Evolutionary conservation across 2,797 vertebrate genomes (phyloP), one percentile per base, ranked within the genome.

Genomic region (Brachyalestes nurse): DNA sequence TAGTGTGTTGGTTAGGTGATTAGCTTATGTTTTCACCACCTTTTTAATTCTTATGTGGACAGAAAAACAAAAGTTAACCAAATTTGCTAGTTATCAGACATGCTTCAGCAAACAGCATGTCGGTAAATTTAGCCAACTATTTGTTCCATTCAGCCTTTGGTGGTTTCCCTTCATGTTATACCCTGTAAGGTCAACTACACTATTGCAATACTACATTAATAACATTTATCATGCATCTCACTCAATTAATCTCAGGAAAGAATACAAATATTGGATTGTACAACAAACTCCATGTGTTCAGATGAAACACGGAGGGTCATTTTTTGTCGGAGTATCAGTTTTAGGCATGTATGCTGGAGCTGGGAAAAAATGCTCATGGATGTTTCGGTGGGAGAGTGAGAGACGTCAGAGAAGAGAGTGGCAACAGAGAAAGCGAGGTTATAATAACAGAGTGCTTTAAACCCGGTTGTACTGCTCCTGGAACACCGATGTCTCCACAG

Each of bases 391-490:
- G 75, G 57, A 72, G 69, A 73, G 76, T 66, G 51, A 77, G 67
- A 84, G 66, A 80, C 55, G 51, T 85, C 79, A 55, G 76, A 80
- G 75, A 70, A 64, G 62, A 53, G 73, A 81, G 78, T 73, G 74
- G 75, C 79, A 84, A 83, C 70, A 85, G 84, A 88, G 90, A 81
- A 81, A 88, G 87, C 84, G 88, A 91, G 91, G 93, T 94, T 93
- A 93, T 77, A 91, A 92, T 88, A 95, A 94, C 92, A 95, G 88
- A 83, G 88, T 81, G 79, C 92, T 93, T 90, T 88, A 80, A 89
- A 92, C 92, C 93, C 91, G 89, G 86, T 90, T 91, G 90, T 91
- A 88, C 93, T 91, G 91, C 92, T 93, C 87, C 91, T 95, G 94
- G 94, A 94, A 92, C 91, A 73, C 84, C 77, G 8, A 2, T 82